Percentiles rank a stretch among this genome's conserved stretches.
These are phyloP conservation scores for Molossus alvarezi DNA, from an alignment of 2,797 vertebrate species.

Conservation along the genomic window DNA sequence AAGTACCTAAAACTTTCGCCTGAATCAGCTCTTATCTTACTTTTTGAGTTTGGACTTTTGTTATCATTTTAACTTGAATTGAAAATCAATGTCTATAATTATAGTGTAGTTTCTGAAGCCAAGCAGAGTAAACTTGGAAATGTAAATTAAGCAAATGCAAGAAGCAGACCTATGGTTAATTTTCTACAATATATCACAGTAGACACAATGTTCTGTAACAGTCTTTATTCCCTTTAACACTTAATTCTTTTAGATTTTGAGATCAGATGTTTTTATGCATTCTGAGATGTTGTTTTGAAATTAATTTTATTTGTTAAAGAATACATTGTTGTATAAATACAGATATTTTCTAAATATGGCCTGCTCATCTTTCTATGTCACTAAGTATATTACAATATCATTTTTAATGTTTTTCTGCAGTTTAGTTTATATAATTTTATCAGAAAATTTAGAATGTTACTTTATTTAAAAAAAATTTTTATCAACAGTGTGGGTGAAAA, in stretches of 20 bases:
- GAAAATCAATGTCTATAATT: background rate
- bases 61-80: slow-evolving; percentile 48
- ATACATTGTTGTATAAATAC: background rate
- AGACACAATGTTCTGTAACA: background rate
- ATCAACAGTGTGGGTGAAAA: background rate
- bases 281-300: slow-evolving; percentile 6
- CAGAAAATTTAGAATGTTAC: slow-evolving; percentile 27
- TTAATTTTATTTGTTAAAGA: background rate
- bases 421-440: slow-evolving; percentile 43
- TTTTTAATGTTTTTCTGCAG: slow-evolving; percentile 15
- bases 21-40: background rate
- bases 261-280: background rate
- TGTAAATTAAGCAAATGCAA: slow-evolving; percentile 18
- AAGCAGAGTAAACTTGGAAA: background rate
- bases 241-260: slow-evolving; percentile 19
- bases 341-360: background rate
- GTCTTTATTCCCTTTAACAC: background rate
- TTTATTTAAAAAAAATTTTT: slow-evolving; percentile 8
- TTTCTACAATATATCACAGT: background rate
- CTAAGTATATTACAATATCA: background rate
- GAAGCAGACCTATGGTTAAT: background rate
- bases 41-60: slow-evolving; percentile 34
- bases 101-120: background rate
- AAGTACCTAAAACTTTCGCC: background rate
- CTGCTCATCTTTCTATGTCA: background rate